A percentile compares a stretch with the other conserved stretches of the same genome.
Evolutionary conservation across 2,113 vertebrate species (phyloP).

Genomic region (Pyxicephalus adspersus): DNA sequence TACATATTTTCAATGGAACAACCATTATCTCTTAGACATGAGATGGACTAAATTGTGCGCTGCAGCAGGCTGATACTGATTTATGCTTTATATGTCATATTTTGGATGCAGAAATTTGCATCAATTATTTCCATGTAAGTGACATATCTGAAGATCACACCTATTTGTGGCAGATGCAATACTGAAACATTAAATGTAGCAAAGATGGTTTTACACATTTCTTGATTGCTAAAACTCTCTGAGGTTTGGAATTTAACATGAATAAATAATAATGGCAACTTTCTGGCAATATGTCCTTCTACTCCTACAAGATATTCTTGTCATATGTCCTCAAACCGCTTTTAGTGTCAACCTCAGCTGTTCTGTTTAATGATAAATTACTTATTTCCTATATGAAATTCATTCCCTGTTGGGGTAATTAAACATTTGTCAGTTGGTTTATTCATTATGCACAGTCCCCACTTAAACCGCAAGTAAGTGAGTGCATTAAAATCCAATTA

Average conservation of each 20-base stretch:
- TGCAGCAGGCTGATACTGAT: constrained; percentile 36
- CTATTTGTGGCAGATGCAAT: constrained; percentile 18
- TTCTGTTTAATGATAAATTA: too few species aligned
- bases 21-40: constrained; percentile 27
- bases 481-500: too few species aligned
- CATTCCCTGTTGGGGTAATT: too few species aligned
- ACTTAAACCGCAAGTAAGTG: too few species aligned
- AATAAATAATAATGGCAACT: not conserved
- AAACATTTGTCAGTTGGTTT: too few species aligned
- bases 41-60: constrained; percentile 25
- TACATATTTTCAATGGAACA: constrained; percentile 42
- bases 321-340: too few species aligned
- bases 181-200: not conserved
- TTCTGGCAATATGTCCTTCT: not conserved
- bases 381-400: too few species aligned
- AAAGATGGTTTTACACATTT: constrained; percentile 5
- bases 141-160: constrained; percentile 30
- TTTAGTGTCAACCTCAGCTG: too few species aligned
- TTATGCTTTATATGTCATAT: not conserved
- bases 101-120: constrained; percentile 32
- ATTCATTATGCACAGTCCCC: too few species aligned
- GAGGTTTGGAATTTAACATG: not conserved
- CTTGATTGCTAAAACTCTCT: not conserved
- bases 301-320: too few species aligned
- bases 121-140: constrained; percentile 26